Evolutionary conservation across 1,140 invertebrate species (phyloP), one percentile per base, ranked within the genome.

Genomic region (Drosophila ogumai): DNA sequence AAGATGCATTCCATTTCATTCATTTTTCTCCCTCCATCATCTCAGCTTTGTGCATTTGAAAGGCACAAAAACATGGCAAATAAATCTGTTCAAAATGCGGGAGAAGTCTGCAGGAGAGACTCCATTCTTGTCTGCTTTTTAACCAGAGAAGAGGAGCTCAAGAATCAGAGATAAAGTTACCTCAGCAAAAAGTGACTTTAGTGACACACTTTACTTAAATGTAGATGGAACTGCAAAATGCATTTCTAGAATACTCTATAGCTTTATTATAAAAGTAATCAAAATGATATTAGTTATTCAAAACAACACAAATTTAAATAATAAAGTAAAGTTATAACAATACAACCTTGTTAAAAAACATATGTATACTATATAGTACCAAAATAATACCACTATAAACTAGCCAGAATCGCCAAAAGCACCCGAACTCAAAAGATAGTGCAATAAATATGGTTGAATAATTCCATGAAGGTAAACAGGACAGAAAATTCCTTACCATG

Each of bases 51-150:
- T 90, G 81, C 81, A 85, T 55, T 81, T 90, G 86, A 90, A 79
- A 85, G 75, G 86, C 75, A 90, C 50, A 50, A 81, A 90, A 81
- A 75, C 78, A 90, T 75, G 36, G 61, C 57, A 73, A 76, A 90
- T 88, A 90, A 90, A 90, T 90, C 86, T 61, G 59, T 34, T 47
- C 55, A 57, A 40, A 56, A 38, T 63, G 55, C 34, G 19, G 28
- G 13, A 28, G 22, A 56, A 19, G 40, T 32, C 17, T 40, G 40
- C 10, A 28, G 32, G 22, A 10, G 34, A 66, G 36, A 41, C 40
- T 17, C 32, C 8, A 22, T 34, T 38, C 46, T 50, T 57, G 40
- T 32, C 50, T 64, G 52, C 8, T 50, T 69, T 44, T 54, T 52
- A 41, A 10, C 28, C 25, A 25, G 43, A 47, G 47, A 2, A 12